Evolutionary conservation across 2,888 invertebrate genomes (phyloP).

Genomic region (Trichopria drosophilae): DNA sequence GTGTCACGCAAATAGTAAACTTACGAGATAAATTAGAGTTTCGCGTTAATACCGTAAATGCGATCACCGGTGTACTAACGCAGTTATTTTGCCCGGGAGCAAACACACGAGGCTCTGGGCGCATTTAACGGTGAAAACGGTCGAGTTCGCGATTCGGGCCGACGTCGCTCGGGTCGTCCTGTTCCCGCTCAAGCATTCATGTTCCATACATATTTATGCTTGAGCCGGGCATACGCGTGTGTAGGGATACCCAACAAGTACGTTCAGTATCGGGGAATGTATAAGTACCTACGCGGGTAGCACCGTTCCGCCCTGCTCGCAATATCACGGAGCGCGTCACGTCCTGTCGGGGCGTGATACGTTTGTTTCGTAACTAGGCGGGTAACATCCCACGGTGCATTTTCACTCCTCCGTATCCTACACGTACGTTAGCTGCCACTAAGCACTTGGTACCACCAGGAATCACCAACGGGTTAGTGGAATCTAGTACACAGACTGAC

Average conservation of each 20-base stretch:
- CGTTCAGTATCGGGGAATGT: constrained; percentile 24
- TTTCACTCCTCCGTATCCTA: no score
- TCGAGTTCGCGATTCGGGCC: constrained; percentile 26
- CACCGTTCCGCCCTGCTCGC: constrained; percentile 15
- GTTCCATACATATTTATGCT: constrained; percentile 56
- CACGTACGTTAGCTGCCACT: no score
- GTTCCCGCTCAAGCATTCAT: constrained; percentile 54
- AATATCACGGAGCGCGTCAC: constrained; percentile 47
- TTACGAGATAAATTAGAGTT: no score
- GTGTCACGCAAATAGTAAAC: no score
- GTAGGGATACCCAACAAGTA: neutral
- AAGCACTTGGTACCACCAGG: no score
- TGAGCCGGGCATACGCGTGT: neutral
- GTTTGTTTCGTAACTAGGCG: constrained; percentile 53
- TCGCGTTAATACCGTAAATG: constrained; percentile 20
- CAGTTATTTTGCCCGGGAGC: constrained; percentile 29
- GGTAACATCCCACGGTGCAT: constrained; percentile 41
- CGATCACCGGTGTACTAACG: constrained; percentile 22
- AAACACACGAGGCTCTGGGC: constrained; percentile 14
- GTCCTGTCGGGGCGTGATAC: constrained; percentile 50
- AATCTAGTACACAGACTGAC: no score
- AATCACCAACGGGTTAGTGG: no score
- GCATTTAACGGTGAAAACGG: constrained; percentile 1
- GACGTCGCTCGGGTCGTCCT: constrained; percentile 31
- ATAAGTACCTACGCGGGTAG: constrained; percentile 24